A percentile compares a stretch with the other conserved stretches of the same genome.
Conservation (phyloP, 2,113 vertebrate species). For the Gnathonemus echidnorhynchus region DNA sequence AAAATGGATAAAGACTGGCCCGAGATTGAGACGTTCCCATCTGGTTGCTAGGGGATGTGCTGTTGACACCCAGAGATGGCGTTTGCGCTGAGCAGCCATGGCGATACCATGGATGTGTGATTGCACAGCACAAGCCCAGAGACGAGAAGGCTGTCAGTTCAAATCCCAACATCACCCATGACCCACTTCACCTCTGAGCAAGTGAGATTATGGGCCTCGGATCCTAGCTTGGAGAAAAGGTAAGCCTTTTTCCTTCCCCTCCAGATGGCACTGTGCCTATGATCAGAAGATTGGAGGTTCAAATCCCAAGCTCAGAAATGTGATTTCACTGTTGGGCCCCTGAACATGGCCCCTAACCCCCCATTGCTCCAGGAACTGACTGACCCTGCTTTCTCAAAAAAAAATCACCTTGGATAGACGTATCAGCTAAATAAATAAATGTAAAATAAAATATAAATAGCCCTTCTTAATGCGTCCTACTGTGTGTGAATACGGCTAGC, state of each 20-base stretch:
- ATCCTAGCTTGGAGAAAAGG: neutral
- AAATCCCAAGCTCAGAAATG: neutral
- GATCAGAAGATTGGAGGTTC: neutral
- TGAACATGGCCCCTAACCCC: neutral
- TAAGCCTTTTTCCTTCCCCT: neutral
- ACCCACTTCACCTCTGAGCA: neutral
- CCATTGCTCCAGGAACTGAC: neutral
- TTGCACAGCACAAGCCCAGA: constrained; percentile 28
- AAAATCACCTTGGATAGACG: neutral
- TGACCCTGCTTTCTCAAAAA: neutral
- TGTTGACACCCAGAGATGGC: constrained; percentile 32
- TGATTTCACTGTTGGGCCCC: neutral
- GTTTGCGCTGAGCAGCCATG: constrained; percentile 32
- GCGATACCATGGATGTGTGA: constrained; percentile 38
- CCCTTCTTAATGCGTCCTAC: constrained; percentile 16
- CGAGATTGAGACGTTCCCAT: constrained; percentile 31
- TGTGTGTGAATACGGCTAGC: constrained; percentile 55
- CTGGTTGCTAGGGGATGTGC: constrained; percentile 37
- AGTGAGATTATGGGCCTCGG: neutral
- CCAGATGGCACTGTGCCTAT: neutral
- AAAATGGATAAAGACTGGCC: constrained; percentile 27
- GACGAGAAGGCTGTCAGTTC: neutral
- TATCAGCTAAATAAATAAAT: neutral
- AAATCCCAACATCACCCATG: neutral
- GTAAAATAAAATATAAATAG: neutral